Evolutionary conservation across 2,888 invertebrate genomes (phyloP).

Genomic region (Aphodius granarius): DNA sequence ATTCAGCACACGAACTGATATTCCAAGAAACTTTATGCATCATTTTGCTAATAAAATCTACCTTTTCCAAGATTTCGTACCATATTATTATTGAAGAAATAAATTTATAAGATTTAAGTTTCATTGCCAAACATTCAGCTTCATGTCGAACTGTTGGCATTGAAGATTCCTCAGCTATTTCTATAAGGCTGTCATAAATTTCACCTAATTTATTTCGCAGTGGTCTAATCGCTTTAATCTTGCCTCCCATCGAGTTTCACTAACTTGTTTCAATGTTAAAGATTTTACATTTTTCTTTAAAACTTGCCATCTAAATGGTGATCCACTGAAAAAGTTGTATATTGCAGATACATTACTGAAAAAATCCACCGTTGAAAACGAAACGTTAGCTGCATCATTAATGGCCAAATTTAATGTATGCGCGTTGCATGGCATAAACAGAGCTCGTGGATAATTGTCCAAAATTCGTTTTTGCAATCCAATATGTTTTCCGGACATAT

Average conservation of each 20-base stretch:
- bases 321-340: constrained; percentile 1
- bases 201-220: not conserved
- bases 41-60: constrained; percentile 6
- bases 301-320: not conserved
- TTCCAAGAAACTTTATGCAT: constrained; percentile 8
- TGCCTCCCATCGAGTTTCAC: constrained; percentile 1
- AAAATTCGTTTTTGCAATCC: constrained; percentile 24
- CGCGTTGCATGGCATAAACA: constrained; percentile 24
- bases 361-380: constrained; percentile 14
- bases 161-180: not conserved
- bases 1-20: not conserved
- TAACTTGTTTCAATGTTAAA: constrained; percentile 8
- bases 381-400: constrained; percentile 26
- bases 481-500: constrained; percentile 28
- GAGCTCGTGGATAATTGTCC: constrained; percentile 22
- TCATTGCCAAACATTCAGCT: constrained; percentile 2
- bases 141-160: not conserved
- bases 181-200: not conserved
- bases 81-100: not conserved
- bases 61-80: not conserved
- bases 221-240: constrained; percentile 7
- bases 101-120: constrained; percentile 8
- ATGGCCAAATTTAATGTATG: constrained; percentile 27
- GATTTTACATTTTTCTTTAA: not conserved
- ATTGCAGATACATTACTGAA: not conserved